Evolutionary conservation across 2,797 vertebrate genomes (phyloP).

Genomic region (Alca torda): DNA sequence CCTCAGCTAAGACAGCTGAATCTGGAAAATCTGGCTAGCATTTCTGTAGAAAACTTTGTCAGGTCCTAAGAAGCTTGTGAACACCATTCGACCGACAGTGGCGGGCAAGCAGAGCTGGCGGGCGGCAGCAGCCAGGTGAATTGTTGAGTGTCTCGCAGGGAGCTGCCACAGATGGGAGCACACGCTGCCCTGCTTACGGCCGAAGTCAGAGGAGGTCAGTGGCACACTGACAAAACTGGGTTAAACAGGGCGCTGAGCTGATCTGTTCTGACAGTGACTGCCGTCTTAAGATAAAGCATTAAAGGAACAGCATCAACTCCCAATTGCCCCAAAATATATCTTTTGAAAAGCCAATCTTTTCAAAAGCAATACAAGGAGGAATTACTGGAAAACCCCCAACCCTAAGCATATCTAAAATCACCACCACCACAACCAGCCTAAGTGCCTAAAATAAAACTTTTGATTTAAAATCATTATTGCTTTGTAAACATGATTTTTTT

Average conservation of each 20-base stretch:
- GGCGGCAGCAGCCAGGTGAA: neutral
- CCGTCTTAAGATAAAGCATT: neutral
- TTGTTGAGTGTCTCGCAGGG: neutral
- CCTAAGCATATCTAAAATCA: neutral
- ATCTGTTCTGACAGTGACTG: neutral
- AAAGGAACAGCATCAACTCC: neutral
- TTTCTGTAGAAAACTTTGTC: neutral
- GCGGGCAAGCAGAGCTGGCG: neutral
- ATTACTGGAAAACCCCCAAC: rapidly evolving
- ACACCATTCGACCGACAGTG: rapidly evolving
- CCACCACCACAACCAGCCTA: neutral
- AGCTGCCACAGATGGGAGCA: neutral
- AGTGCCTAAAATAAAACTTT: neutral
- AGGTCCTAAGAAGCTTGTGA: neutral
- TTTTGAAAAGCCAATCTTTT: neutral
- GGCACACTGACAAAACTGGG: conserved; percentile 12
- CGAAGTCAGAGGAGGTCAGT: neutral
- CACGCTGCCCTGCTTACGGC: rapidly evolving
- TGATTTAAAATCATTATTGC: neutral
- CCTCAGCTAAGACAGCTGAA: neutral
- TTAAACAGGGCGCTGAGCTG: neutral
- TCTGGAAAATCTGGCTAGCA: neutral
- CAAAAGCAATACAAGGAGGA: neutral
- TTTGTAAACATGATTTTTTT: neutral
- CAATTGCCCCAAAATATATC: neutral